Evolutionary conservation across 2,113 vertebrate species (phyloP), one percentile per base, ranked within the genome.

Genomic region (Lophochroa leadbeateri): DNA sequence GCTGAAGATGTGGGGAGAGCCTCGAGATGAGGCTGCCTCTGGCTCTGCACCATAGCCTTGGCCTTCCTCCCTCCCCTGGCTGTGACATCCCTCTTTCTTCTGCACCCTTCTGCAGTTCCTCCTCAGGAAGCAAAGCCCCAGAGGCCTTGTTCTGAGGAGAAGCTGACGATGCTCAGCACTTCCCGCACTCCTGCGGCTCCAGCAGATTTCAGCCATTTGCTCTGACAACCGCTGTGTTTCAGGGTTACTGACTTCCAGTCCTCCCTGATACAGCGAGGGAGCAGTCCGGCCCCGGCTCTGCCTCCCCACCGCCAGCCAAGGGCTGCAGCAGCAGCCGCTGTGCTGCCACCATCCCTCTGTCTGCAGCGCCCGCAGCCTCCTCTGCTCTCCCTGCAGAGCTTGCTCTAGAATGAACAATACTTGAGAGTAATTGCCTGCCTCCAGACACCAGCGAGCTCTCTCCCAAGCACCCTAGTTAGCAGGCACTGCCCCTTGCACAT

Each of bases 161-260:
- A 76, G 91, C 67, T 72, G 88, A 64, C 24, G 60, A 80, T 41
- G 31, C 63, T 92, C 49, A 57, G 80, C 63, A n/a, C n/a, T 35
- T 58, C 55, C 52, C 53, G 17, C 46, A 82, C 44, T 50, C 68
- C 78, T 46, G 76, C 71, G 53, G 83, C 61, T 94, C 91, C 68
- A 63, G 68, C 79, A 90, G 60, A 81, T 93, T 95, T 88, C 80
- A 82, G 53, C 79, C 57, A 46, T 80, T 90, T 88, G 60, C 80
- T 82, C 55, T 29, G 72, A 86, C 76, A 88, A 88, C 70, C 47
- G 41, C 71, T 24, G 6, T 0, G 0, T 5, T 71, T 55, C 27
- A 44, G 82, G 28, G n/a, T 44, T 52, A n/a, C 55, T 2, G 12
- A 70, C 37, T 69, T 76, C 60, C 78, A 91, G 61, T 49, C 71